Evolutionary conservation across 2,113 vertebrate genomes (phyloP), one percentile per base, ranked within the genome.

Genomic region (Bambusicola thoracicus): DNA sequence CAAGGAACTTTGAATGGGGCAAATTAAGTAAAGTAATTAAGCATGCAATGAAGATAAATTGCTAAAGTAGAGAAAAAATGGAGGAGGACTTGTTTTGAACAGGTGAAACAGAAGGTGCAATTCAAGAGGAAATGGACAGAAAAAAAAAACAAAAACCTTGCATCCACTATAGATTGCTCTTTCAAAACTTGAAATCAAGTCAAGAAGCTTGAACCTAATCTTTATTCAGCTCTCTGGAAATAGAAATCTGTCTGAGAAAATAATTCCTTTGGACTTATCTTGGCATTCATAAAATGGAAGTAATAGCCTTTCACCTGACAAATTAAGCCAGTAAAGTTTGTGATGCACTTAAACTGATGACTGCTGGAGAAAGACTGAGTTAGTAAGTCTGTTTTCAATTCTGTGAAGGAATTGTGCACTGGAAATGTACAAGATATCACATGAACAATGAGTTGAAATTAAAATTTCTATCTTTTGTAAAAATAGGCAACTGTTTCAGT

Each of bases 301-400:
- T 61, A 87, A 76, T 18, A 85, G 30, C 29, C 32, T 82, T 89
- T 76, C 58, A 80, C n/a, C 51, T 73, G 67, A 80, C 13, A 85
- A 87, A 95, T 90, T 92, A 93, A 70, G 18, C 63, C 76, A 62
- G 55, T 69, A 69, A 92, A 82, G 6, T 66, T 83, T 61, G 36
- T 43, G 43, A 77, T 87, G 72, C 67, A 77, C 68, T 95, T 92
- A 70, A 88, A 77, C 17, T 69, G 59, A 74, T 74, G 62, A 69
- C 24, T 84, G 38, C 59, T 84, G 61, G 51, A 84, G 59, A 81
- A 92, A 78, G 21, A 70, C 44, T 6, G 24, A 85, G 19, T 80
- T 69, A 55, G 43, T 59, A 44, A 10, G 44, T 55, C 41, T 86
- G 44, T 55, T 43, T 93, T 70, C 55, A 89, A 38, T 49, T 17